Base-by-base conservation (phyloP, 2,797 vertebrate species). In the Gymnothorax reevesii region DNA sequence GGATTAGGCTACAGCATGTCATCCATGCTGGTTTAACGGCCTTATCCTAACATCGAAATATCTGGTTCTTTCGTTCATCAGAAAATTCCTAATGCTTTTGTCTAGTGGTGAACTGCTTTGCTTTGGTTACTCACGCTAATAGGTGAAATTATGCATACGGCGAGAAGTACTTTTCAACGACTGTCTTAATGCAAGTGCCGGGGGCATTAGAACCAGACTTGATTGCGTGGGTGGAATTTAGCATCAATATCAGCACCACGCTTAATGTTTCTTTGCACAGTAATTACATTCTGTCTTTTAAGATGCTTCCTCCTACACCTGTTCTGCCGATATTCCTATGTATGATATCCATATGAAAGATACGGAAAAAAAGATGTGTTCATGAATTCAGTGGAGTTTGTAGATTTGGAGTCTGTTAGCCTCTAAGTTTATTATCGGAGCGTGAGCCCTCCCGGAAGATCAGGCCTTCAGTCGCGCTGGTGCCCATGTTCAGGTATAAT, bases 391-490 rank as follows among this genome's bases (percentile, higher is more conserved):
- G 88, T 71, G 92, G 93, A 89, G 86, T 62, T 92, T 92, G 93
- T 92, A 93, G 92, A 91, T 92, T 89, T 93, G 93, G 93, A 93
- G 93, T 93, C 91, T 94, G 92, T 95, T 94, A 95, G 93, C 94
- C 93, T 92, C 93, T 93, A 91, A 91, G 91, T 91, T 90, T 91
- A 92, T 94, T 92, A 52, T 92, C 91, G 92, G 92, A 88, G 89
- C 89, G 33, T 89, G 92, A 91, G 88, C 89, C 93, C 91, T 93
- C 94, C 94, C 94, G 85, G 89, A 94, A 86, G 92, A 91, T 91
- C 93, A 94, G 94, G 91, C 94, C 94, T 94, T 95, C 94, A 92
- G 95, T 95, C 94, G 94, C 94, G 94, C 94, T 94, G 93, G 94
- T 95, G 33, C 94, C 94, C 93, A 93, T 93, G 91, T 93, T 80